A percentile compares a stretch with the other conserved stretches of the same genome.
Evolutionary conservation across 2,888 invertebrate genomes (phyloP).

Genomic region (Dynastes tityus): DNA sequence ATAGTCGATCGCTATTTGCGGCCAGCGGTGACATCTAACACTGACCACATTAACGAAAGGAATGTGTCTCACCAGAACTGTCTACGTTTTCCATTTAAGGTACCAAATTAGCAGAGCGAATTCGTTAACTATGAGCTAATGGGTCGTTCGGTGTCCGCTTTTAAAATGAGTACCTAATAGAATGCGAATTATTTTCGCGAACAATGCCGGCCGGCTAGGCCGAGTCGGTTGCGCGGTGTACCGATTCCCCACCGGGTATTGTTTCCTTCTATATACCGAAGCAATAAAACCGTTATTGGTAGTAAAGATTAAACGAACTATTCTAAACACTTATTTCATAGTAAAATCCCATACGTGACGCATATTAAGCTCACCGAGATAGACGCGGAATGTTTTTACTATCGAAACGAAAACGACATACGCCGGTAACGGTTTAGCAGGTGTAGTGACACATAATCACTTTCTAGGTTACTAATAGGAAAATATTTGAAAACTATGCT

Average conservation of each 20-base stretch:
- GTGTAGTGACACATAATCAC: conserved; percentile 24
- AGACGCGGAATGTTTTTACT: conserved; percentile 33
- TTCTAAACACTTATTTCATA: conserved; percentile 48
- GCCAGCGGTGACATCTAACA: conserved; percentile 64
- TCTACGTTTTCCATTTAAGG: conserved; percentile 52
- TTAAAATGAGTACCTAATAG: conserved; percentile 50
- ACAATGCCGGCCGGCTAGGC: conserved; percentile 39
- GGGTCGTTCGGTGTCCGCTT: conserved; percentile 49
- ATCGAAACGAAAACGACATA: conserved; percentile 24
- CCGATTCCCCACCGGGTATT: conserved; percentile 44
- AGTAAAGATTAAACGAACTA: conserved; percentile 51
- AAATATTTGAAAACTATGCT: not conserved
- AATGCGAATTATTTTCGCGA: conserved; percentile 51
- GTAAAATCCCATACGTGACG: conserved; percentile 44
- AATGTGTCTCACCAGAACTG: conserved; percentile 62
- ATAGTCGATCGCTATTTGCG: conserved; percentile 61
- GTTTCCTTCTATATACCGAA: conserved; percentile 36
- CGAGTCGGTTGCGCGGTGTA: conserved; percentile 11
- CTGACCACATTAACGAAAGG: conserved; percentile 64
- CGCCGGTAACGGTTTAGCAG: conserved; percentile 6
- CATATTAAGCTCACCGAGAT: conserved; percentile 43
- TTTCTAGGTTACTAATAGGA: conserved; percentile 36
- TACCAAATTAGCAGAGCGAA: conserved; percentile 51
- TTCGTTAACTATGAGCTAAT: conserved; percentile 52
- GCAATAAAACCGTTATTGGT: conserved; percentile 52